Evolutionary conservation across 2,888 invertebrate species (phyloP).

Genomic region (Megaustenia siamemsis): DNA sequence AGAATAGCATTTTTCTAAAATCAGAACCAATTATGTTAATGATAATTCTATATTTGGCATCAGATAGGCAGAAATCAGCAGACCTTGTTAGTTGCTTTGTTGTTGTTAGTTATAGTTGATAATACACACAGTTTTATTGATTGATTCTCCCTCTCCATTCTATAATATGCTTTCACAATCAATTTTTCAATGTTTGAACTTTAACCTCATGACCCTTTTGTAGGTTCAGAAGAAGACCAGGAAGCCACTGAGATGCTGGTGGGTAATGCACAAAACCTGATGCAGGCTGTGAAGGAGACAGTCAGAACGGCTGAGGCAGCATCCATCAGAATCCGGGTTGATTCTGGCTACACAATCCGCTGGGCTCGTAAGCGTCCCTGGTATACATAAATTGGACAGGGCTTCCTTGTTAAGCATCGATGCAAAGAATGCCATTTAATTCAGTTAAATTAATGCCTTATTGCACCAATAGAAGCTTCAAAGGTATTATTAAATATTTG

Average conservation of each 20-base stretch:
- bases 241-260: conserved; percentile 99
- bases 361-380: conserved; percentile 79
- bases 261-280: conserved; percentile 99
- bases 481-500: no score
- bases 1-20: no score
- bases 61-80: no score
- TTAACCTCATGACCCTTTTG: conserved; percentile 32
- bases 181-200: not conserved
- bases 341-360: conserved; percentile 79
- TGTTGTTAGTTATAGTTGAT: not conserved
- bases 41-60: no score
- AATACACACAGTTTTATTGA: no score
- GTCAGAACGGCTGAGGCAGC: conserved; percentile 99
- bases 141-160: not conserved
- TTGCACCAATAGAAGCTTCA: no score
- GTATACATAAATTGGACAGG: no score
- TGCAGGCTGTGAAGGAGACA: conserved; percentile 99
- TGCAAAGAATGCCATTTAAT: no score
- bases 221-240: conserved; percentile 98
- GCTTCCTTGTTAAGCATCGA: no score
- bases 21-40: no score
- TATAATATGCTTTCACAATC: not conserved
- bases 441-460: no score
- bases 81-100: no score
- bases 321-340: conserved; percentile 96